Evolutionary conservation across 2,113 vertebrate genomes (phyloP), one percentile per base, ranked within the genome.

Genomic region (Odocoileus hemionus): DNA sequence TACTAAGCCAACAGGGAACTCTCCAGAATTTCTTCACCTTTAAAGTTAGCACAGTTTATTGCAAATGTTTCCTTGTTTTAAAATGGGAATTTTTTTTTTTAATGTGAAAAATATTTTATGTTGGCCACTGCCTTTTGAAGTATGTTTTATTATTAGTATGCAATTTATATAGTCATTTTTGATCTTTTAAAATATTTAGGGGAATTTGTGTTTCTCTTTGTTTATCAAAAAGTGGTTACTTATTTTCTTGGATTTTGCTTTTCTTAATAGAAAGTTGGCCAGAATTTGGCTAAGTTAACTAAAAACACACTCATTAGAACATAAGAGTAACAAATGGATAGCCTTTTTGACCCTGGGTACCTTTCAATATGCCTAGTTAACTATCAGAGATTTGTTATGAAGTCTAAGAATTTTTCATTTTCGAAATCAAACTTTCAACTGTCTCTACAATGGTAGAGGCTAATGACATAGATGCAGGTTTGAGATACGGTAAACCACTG

Each of bases 231-330:
- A 93, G 47, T 92, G 7, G 50, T 84, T 92, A 89, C 36, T 55
- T 97, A 74, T 91, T 97, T 96, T 96, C 89, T 97, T 91, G 84
- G 94, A 85, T 52, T 96, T 89, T 67, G 25, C 93, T 95, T 95
- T 94, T 82, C 30, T 95, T 95, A 36, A 88, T 88, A 96, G 89
- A 96, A 97, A 98, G 50, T 97, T 97, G 96, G 92, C 92, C 84
- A 97, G 92, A 96, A 61, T 96, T 96, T 92, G 89, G 36, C 85
- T 95, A 94, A 97, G 92, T 97, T 96, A 94, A 98, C 96, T 96
- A 92, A 98, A 97, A 97, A 91, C 76, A 94, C 97, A 97, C 94
- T 60, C 84, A 88, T 97, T 92, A 83, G 64, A 96, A 92, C 17
- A 30, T 30, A 91, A 94, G 95, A 92, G 52, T 92, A 88, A 92